Evolutionary conservation across 2,888 invertebrate species (phyloP).

Genomic region (Thelaira solivaga): DNA sequence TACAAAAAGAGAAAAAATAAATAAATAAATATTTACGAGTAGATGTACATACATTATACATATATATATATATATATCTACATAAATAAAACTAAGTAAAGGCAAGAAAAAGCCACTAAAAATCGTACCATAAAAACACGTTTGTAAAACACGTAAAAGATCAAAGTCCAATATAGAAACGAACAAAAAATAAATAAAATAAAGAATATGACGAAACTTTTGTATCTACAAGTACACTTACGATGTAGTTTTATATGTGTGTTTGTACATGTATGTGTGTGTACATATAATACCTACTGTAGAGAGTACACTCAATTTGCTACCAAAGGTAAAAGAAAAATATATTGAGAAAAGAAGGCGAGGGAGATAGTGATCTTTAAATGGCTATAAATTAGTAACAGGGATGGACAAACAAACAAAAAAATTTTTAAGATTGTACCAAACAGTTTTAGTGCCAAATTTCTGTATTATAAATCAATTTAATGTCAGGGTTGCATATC

Average conservation of each 20-base stretch:
- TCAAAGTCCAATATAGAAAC: conserved; percentile 63
- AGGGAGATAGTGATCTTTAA: conserved; percentile 20
- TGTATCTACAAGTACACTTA: neutral
- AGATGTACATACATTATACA: neutral
- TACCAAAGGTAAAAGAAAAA: too few relatives aligned
- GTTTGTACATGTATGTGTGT: neutral
- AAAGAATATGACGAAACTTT: neutral
- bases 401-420: too few relatives aligned
- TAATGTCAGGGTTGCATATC: too few relatives aligned
- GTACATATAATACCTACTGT: conserved; percentile 3
- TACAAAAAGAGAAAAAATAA: conserved; percentile 19
- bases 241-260: neutral
- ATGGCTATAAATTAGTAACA: too few relatives aligned
- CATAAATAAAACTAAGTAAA: neutral
- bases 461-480: too few relatives aligned
- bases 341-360: neutral
- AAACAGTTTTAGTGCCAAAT: too few relatives aligned
- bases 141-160: conserved; percentile 59
- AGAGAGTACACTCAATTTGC: neutral
- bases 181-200: neutral
- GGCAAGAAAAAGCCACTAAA: conserved; percentile 20
- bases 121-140: conserved; percentile 58
- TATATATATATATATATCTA: neutral
- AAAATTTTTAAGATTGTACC: too few relatives aligned
- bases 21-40: neutral